Evolutionary conservation across 2,888 invertebrate species (phyloP), one percentile per base, ranked within the genome.

Genomic region (Pyrocoelia pectoralis): DNA sequence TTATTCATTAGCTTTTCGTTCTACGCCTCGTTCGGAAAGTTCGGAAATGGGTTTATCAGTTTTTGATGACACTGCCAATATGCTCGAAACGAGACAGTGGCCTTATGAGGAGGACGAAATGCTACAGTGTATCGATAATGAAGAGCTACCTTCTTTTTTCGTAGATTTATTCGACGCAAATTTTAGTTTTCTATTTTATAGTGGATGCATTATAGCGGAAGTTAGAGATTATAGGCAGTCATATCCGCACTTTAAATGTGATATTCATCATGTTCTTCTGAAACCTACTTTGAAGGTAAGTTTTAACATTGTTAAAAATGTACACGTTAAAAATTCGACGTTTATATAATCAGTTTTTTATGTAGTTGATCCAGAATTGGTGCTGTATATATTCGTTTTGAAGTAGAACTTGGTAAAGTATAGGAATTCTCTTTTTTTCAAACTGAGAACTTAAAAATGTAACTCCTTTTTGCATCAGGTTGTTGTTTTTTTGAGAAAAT

Each of bases 41-140:
- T 79, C 72, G 38, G 70, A 81, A 73, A 78, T 79, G 72, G 81
- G 79, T 67, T 46, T 55, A 28, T 77, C 77, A 74, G 77, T 78
- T 66, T 79, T 79, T 70, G 89, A 90, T 72, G 88, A 88, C 74
- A 87, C 88, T 69, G 83, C 78, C 77, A 77, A 79, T 65, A 77
- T 91, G 77, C 85, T 91, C 79, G 92, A 93, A 83, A 91, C 92
- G 67, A 87, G 89, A 74, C 83, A 89, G 76, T 91, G 91, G 91
- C 93, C 94, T 74, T 96, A 96, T 79, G 94, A 95, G 81, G 93
- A 94, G 81, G 94, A 95, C 77, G 90, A 94, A 77, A 82, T 96
- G 67, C 84, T 97, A 71, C 90, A 91, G 77, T 94, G 92, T 79
- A 91, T 97, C 75, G 94, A 96, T 81, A 92, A 92, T 81, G 95